Evolutionary conservation across 2,113 vertebrate species (phyloP).

Genomic region (Tiliqua scincoides): DNA sequence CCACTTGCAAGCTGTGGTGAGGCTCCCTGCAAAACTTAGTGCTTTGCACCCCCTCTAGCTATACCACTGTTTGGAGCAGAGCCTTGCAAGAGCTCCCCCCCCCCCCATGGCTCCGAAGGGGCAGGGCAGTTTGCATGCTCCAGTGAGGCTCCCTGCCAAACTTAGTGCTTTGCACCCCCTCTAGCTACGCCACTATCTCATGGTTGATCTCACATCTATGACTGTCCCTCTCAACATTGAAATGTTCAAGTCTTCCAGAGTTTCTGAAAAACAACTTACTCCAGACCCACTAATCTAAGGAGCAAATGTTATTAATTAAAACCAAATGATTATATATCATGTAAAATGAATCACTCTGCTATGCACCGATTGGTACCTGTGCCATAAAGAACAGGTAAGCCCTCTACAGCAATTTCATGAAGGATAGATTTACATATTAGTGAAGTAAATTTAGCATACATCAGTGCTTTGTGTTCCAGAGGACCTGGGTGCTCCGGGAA

Average conservation of each 20-base stretch:
- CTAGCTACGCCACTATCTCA: no score
- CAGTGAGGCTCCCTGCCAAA: no score
- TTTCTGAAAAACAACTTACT: neutral
- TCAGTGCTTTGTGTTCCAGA: neutral
- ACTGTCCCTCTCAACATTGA: neutral
- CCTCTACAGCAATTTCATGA: neutral
- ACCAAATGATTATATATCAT: neutral
- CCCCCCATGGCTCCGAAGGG: no score
- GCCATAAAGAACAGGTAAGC: constrained; percentile 18
- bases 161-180: no score
- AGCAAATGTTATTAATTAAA: neutral
- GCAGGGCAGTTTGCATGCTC: no score
- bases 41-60: no score
- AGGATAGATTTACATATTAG: neutral
- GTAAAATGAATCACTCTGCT: neutral
- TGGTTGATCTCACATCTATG: no score
- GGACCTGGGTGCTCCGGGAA: neutral
- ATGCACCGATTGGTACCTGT: neutral
- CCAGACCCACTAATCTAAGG: neutral
- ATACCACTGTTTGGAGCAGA: no score
- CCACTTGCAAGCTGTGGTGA: no score
- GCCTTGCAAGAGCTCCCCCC: no score
- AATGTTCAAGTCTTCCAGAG: neutral
- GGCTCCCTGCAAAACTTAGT: no score
- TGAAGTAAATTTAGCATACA: constrained; percentile 15